Evolutionary conservation across 2,113 vertebrate genomes (phyloP), one percentile per base, ranked within the genome.

Genomic region (Himantopus leucocephalus): DNA sequence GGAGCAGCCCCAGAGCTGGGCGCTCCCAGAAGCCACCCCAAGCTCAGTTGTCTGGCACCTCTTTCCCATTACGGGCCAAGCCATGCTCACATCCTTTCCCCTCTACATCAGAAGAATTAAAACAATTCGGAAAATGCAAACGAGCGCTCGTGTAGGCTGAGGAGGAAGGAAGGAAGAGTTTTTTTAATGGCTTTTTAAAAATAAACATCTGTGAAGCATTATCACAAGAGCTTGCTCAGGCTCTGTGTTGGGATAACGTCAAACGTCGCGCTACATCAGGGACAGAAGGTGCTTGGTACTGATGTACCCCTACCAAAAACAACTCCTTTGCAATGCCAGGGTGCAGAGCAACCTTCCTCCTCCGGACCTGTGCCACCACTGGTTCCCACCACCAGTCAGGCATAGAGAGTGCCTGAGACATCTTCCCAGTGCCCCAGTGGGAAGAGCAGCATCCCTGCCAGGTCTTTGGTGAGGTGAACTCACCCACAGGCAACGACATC

Each of bases 71-170:
- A 6, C 11, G 22, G 41, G 16, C 29, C 10, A 24, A 67, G 37
- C 37, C 14, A 3, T 0, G 5, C 21, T 67, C 32, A 11, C 18
- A 5, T 8, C 45, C 27, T 50, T 32, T 39, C 16, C 41, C 37
- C 12, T 30, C 48, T 4, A 6, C 37, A n/a, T 14, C 26, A 58
- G 6, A 2, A 12, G 39, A 23, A 35, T 9, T 34, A 37, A 56
- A 74, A 19, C 35, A 56, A 6, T 47, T 27, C 2, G 0, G 63
- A 37, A 23, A 85, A 35, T 27, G 30, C 77, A 53, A 66, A 52
- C 0, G 1, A 56, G 35, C 1, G 0, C 19, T 37, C 56, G 24
- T 0, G 2, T 21, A 56, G 66, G 58, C 52, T 37, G 63, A 72
- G 45, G 64, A 67, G 75, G 71, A 95, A 85, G 63, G 80, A 85